Evolutionary conservation across 2,888 invertebrate species (phyloP).

Genomic region (Pseudanteris insignis): DNA sequence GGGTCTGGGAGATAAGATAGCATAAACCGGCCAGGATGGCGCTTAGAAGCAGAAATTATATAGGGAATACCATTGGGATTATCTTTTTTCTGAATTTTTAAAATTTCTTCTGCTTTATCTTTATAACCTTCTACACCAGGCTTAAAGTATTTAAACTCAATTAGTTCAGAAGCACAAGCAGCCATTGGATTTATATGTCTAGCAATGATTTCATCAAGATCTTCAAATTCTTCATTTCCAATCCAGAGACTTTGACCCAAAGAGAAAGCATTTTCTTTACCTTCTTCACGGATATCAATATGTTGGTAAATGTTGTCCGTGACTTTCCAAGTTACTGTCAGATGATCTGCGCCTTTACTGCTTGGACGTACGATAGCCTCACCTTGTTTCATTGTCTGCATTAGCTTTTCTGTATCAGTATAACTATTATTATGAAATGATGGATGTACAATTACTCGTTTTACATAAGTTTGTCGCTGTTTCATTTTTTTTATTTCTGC

Average conservation of each 20-base stretch:
- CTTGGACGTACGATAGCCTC: conserved; percentile 97
- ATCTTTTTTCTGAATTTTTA: conserved; percentile 89
- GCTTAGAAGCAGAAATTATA: conserved; percentile 83
- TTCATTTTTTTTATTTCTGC: conserved; percentile 85
- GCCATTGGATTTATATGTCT: conserved; percentile 98
- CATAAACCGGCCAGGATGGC: conserved; percentile 91
- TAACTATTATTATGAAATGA: conserved; percentile 96
- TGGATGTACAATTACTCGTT: conserved; percentile 97
- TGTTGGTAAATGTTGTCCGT: conserved; percentile 94
- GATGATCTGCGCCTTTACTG: conserved; percentile 94
- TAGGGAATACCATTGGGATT: conserved; percentile 91
- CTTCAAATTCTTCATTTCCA: conserved; percentile 93
- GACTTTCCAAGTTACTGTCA: conserved; percentile 99
- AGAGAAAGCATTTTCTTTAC: conserved; percentile 95
- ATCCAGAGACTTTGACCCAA: conserved; percentile 89
- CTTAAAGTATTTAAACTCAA: conserved; percentile 90
- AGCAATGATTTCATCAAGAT: conserved; percentile 98
- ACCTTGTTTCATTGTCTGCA: conserved; percentile 94
- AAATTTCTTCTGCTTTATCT: conserved; percentile 86
- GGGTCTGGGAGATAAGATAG: conserved; percentile 92
- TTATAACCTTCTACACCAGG: conserved; percentile 80
- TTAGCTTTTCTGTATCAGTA: conserved; percentile 88
- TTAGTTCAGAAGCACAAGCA: conserved; percentile 86
- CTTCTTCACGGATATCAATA: conserved; percentile 94
- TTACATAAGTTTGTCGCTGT: conserved; percentile 86